Evolutionary conservation across 2,113 vertebrate genomes (phyloP).

Genomic region (Elgaria multicarinata): DNA sequence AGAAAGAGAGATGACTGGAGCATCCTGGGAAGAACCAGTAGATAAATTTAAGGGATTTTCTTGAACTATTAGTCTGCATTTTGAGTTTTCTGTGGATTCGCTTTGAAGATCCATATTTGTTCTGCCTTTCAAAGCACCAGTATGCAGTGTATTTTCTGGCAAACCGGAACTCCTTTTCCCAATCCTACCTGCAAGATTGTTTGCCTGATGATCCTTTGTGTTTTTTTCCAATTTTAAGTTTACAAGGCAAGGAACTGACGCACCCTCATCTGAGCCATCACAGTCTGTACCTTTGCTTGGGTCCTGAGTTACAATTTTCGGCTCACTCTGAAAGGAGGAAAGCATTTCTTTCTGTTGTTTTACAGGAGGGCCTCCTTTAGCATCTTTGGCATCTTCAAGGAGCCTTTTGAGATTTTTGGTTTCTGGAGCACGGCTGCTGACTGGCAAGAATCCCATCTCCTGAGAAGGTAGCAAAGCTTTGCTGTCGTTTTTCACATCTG

Average conservation of each 20-base stretch:
- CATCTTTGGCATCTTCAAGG: slow-evolving; percentile 80
- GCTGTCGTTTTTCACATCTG: slow-evolving; percentile 65
- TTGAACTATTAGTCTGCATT: slow-evolving; percentile 29
- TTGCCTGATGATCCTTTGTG: slow-evolving; percentile 48
- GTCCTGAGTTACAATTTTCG: slow-evolving; percentile 72
- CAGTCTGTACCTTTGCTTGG: slow-evolving; percentile 41
- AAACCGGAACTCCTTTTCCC: slow-evolving; percentile 15
- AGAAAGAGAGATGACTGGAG: slow-evolving; percentile 71
- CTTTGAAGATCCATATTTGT: slow-evolving; percentile 30
- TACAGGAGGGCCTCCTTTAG: slow-evolving; percentile 62
- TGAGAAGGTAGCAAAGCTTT: slow-evolving; percentile 62
- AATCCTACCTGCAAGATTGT: background rate
- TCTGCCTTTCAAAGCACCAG: slow-evolving; percentile 52
- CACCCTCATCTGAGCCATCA: slow-evolving; percentile 32
- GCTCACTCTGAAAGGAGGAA: slow-evolving; percentile 69
- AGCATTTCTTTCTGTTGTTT: slow-evolving; percentile 76
- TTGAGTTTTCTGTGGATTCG: slow-evolving; percentile 44
- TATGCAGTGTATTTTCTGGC: slow-evolving; percentile 33
- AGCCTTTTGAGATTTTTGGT: slow-evolving; percentile 76
- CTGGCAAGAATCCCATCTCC: slow-evolving; percentile 58
- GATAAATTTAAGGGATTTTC: slow-evolving; percentile 89
- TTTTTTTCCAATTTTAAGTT: slow-evolving; percentile 59
- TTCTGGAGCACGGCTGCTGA: slow-evolving; percentile 59
- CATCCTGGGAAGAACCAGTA: slow-evolving; percentile 71
- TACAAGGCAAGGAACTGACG: slow-evolving; percentile 42